These are phyloP conservation scores for Cotesia typhae DNA, from an alignment of 1,140 invertebrate genomes.

Conservation along the genomic window DNA sequence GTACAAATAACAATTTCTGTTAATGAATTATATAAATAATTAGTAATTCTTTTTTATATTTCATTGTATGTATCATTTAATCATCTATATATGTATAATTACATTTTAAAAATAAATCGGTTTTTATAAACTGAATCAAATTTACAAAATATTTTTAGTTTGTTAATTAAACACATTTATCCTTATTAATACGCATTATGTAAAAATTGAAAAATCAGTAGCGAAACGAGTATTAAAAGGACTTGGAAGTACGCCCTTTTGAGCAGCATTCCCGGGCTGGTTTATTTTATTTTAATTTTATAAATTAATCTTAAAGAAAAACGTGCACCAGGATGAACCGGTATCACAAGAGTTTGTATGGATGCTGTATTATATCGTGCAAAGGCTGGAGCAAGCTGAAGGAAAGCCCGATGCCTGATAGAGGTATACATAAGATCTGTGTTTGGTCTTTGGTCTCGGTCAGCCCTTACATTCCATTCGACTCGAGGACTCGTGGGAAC, in stretches of 20 bases:
- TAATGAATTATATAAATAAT: not conserved
- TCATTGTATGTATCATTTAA: slow-evolving; percentile 13
- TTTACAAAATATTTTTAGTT: not conserved
- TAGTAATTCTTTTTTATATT: not conserved
- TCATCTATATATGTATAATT: not conserved
- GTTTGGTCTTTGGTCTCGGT: slow-evolving; percentile 37
- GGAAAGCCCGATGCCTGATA: not conserved
- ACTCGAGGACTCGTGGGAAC: slow-evolving; percentile 35
- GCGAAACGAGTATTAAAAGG: not conserved
- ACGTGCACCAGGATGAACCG: slow-evolving; percentile 33
- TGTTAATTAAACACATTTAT: not conserved
- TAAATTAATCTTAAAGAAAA: not conserved
- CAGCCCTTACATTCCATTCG: slow-evolving; percentile 42
- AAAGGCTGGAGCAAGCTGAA: not conserved
- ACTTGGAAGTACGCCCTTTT: slow-evolving; percentile 21
- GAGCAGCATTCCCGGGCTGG: slow-evolving; percentile 21
- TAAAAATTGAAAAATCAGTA: no score
- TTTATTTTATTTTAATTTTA: slow-evolving; percentile 20
- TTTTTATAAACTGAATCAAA: not conserved
- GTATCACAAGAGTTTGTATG: slow-evolving; percentile 20
- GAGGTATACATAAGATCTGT: no score
- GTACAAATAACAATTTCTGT: not conserved
- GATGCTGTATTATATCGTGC: not conserved
- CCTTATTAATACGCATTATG: not conserved
- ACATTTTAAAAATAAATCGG: not conserved